A percentile compares a stretch with the other conserved stretches of the same genome.
Conservation (phyloP, 2,797 vertebrate genomes). For the Sciaenops ocellatus region DNA sequence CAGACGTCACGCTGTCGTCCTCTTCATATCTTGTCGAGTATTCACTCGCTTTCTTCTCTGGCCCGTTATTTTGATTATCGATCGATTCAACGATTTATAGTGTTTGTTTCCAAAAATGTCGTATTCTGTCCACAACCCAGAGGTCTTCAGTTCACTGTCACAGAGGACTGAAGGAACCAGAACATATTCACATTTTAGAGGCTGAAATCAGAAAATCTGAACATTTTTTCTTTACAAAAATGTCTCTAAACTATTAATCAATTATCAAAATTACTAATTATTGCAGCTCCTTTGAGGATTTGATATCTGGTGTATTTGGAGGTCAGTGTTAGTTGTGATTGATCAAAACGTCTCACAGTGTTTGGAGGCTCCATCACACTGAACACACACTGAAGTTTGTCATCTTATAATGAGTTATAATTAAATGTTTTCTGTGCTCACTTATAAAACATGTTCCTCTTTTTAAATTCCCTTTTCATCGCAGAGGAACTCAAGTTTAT, state of each 20-base stretch:
- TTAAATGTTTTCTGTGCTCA: not conserved
- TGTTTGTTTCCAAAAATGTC: too few relatives aligned
- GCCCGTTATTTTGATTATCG: too few relatives aligned
- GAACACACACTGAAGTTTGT: constrained; percentile 1
- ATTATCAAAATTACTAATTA: too few relatives aligned
- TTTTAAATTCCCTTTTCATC: not conserved
- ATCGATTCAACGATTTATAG: too few relatives aligned
- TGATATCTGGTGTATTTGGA: not conserved
- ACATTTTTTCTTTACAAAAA: too few relatives aligned
- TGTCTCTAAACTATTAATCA: too few relatives aligned
- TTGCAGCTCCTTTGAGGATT: not conserved
- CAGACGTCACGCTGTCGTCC: constrained; percentile 3
- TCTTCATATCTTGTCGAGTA: not conserved
- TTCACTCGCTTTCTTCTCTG: constrained; percentile 2
- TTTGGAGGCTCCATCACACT: constrained; percentile 30
- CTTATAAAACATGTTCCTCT: not conserved
- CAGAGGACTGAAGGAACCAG: too few relatives aligned
- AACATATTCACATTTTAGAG: too few relatives aligned
- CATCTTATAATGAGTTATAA: not conserved
- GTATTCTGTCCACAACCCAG: too few relatives aligned
- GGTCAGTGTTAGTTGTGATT: not conserved
- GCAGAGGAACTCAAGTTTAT: not conserved
- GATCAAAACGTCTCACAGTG: constrained; percentile 19
- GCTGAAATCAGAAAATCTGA: too few relatives aligned
- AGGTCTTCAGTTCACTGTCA: too few relatives aligned